Base-by-base conservation (phyloP, 2,888 invertebrate species). In the Xestia ashworthii region DNA sequence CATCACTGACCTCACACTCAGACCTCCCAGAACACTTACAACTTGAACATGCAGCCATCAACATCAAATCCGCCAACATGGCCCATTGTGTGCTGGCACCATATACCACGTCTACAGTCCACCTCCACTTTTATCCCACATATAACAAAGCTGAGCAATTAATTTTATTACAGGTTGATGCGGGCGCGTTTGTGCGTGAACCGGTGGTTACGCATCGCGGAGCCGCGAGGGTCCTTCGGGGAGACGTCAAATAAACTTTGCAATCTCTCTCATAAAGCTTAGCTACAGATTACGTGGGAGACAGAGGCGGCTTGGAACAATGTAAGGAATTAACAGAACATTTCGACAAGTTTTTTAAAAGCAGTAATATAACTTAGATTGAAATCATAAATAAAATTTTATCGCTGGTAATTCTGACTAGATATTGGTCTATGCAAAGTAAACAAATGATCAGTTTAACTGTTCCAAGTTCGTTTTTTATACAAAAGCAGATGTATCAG, bases 181-280 rank as follows among this genome's bases (percentile, higher is more conserved):
- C 83, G 80, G 84, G 87, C 89, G 91, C 90, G 92, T 92, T 91
- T 92, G 90, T 89, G 93, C 93, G 92, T 92, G 88, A 93, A 93
- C 88, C 88, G 88, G 87, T 83, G 88, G 88, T 87, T 91, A 90
- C 90, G 90, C 88, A 80, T 84, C 86, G 85, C 76, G 78, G 78
- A 77, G 75, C 84, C 87, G 84, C 86, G 84, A 92, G 90, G 87
- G 90, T 89, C 90, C 92, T 92, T 91, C 89, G 78, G 90, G 89
- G 92, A 92, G 87, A 91, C 91, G 92, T 92, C 92, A 92, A 93
- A 93, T 92, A 93, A 93, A 93, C 92, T 92, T 93, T 91, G 88
- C 89, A 91, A 91, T 92, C 91, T 90, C 92, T 88, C 90, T 89
- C 89, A 88, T 90, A 90, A 90, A 91, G 88, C 88, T 89, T 82